A percentile compares a stretch with the other conserved stretches of the same genome.
These are phyloP conservation scores for Lasioglossum marginatum DNA, from an alignment of 2,888 invertebrate genomes.

Conservation along the genomic window DNA sequence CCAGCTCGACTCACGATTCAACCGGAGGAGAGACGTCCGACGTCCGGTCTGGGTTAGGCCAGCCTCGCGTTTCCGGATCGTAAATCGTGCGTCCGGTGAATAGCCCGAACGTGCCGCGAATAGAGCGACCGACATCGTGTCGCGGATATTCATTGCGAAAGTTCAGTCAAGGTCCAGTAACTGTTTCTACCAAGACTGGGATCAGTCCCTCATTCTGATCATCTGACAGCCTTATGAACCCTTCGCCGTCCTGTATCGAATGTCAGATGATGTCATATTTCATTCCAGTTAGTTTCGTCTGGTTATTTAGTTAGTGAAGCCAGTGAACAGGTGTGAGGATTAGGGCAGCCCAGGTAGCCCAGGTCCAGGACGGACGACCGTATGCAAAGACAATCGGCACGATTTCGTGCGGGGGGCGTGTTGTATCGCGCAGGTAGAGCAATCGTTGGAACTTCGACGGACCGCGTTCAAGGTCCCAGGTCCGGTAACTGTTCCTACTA, in stretches of 20 bases:
- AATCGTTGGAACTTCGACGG: slow-evolving; percentile 34
- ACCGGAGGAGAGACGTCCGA: not conserved
- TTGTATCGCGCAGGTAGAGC: slow-evolving; percentile 2
- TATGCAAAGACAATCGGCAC: not conserved
- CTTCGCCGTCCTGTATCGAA: not conserved
- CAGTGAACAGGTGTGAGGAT: not conserved
- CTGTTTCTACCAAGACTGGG: slow-evolving; percentile 30
- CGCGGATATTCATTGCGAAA: slow-evolving; percentile 22
- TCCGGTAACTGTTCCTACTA: slow-evolving; percentile 37
- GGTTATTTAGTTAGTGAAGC: no score
- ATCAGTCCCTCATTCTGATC: slow-evolving; percentile 25
- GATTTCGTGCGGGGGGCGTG: not conserved
- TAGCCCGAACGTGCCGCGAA: slow-evolving; percentile 32
- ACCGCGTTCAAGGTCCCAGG: slow-evolving; percentile 49
- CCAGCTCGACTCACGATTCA: not conserved
- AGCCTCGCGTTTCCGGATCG: slow-evolving; percentile 23
- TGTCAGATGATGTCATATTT: no score
- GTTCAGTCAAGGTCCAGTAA: slow-evolving; percentile 47
- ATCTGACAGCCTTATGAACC: not conserved
- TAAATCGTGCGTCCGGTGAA: slow-evolving; percentile 27
- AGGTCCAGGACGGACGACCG: not conserved
- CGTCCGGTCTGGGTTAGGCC: slow-evolving; percentile 20
- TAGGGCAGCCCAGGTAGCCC: not conserved
- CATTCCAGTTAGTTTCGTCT: no score
- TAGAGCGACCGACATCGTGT: slow-evolving; percentile 9